A percentile compares a stretch with the other conserved stretches of the same genome.
These are phyloP conservation scores for Thalassophryne amazonica DNA, from an alignment of 2,797 vertebrate species.

Conservation along the genomic window DNA sequence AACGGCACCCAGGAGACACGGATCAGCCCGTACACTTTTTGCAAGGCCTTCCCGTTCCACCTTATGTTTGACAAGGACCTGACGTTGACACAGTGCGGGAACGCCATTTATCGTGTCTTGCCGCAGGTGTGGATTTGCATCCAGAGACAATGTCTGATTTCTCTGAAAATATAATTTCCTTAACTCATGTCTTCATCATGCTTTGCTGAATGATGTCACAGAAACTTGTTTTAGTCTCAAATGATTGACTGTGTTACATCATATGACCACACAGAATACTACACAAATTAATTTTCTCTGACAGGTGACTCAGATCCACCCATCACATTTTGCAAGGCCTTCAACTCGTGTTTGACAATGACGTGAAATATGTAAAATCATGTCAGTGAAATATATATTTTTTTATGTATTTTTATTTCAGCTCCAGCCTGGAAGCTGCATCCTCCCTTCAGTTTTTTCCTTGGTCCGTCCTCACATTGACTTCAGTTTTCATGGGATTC, in stretches of 20 bases:
- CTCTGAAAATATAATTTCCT: background rate
- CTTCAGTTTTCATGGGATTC: conserved; percentile 97
- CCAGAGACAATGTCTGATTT: too few relatives aligned
- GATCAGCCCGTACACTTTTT: conserved; percentile 98
- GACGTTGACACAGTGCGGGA: conserved; percentile 95
- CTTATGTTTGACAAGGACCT: conserved; percentile 97
- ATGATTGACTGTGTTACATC: background rate
- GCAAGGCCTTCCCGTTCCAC: conserved; percentile 99
- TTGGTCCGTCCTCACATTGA: conserved; percentile 98
- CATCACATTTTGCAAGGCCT: too few relatives aligned
- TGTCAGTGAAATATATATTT: conserved; percentile 1
- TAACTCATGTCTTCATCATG: background rate
- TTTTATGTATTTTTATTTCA: conserved; percentile 56
- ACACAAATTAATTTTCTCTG: background rate
- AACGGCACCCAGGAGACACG: conserved; percentile 97
- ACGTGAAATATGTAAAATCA: background rate
- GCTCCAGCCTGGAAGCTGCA: conserved; percentile 95
- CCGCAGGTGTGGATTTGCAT: conserved; percentile 84
- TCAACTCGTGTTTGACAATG: too few relatives aligned
- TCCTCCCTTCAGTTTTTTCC: conserved; percentile 93
- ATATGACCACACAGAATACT: background rate
- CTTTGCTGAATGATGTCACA: too few relatives aligned
- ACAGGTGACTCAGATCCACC: too few relatives aligned
- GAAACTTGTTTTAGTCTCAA: background rate
- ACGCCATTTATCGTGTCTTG: conserved; percentile 95